Percentiles rank a stretch among this genome's conserved stretches.
Conservation (phyloP, 2,113 vertebrate species). For the Boulengeromyrus knoepffleri region DNA sequence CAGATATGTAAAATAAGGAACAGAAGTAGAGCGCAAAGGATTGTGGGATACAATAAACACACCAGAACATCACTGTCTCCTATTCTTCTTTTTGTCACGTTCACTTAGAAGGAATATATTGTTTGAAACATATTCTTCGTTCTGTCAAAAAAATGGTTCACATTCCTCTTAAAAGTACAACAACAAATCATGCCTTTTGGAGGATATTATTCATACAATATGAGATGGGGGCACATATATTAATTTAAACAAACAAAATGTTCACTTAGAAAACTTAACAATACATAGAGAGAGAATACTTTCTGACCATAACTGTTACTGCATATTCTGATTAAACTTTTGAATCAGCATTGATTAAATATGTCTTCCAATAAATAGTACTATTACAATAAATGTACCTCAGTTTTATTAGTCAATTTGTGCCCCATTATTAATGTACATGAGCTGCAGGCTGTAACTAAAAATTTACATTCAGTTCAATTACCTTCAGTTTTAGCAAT, state of each 20-base stretch:
- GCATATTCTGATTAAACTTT: background rate
- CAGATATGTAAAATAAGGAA: conserved; percentile 18
- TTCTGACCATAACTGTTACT: background rate
- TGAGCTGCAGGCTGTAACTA: background rate
- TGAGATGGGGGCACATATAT: background rate
- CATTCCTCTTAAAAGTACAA: background rate
- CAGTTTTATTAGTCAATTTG: conserved; percentile 20
- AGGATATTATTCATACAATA: conserved; percentile 1
- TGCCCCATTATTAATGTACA: background rate
- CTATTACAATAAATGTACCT: conserved; percentile 25
- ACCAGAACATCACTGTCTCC: conserved; percentile 3
- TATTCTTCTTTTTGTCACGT: background rate
- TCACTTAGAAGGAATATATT: conserved; percentile 9
- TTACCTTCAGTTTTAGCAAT: background rate
- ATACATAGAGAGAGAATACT: background rate
- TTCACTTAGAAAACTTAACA: background rate
- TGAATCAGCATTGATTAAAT: conserved; percentile 14
- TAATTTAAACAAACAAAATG: conserved; percentile 4
- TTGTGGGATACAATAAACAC: background rate
- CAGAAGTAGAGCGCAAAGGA: background rate
- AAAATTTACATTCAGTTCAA: background rate
- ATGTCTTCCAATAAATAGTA: conserved; percentile 2
- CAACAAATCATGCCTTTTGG: background rate
- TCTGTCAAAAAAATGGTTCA: background rate
- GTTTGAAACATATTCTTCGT: conserved; percentile 8